Evolutionary conservation across 2,888 invertebrate genomes (phyloP), one percentile per base, ranked within the genome.

Genomic region (Cactoblastis cactorum): DNA sequence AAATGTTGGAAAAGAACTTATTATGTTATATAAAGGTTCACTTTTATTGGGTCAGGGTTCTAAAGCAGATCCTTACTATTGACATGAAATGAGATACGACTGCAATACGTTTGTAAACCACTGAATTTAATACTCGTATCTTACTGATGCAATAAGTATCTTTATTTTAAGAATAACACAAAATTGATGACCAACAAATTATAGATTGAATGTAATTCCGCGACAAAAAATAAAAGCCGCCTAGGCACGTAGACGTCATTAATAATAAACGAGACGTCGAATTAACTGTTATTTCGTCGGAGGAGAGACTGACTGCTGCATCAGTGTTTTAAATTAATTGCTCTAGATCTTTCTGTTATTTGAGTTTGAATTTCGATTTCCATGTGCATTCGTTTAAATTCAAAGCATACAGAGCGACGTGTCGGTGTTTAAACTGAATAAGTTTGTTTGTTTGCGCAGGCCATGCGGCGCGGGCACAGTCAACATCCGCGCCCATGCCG

Each of bases 351-450:
- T 54, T 22, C 22, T 22, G 22, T 22, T 58, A 64, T 61, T 70
- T 74, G 73, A 67, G 62, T 57, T 56, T 66, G 73, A 65, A 76
- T 76, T 80, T 77, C 69, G 74, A 77, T 81, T 76, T 75, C 61
- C 63, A 71, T 70, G 67, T 68, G 69, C 74, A 80, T 75, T 79
- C 75, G 82, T 84, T 83, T 77, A 77, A 77, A 83, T 85, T 83
- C 82, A 78, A 78, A 77, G 77, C 80, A 77, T 71, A 80, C 75
- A 73, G 65, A 33, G 33, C 67, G 75, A 77, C 77, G 82, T 81
- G 81, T 82, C 72, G 78, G 71, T 73, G 80, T 82, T 77, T 80
- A 80, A 84, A 79, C 79, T 78, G 72, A 49, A 49, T 49, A 49
- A 69, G 72, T 73, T 63, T 78, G 82, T 79, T 81, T 83, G 81